Evolutionary conservation across 1,140 invertebrate species (phyloP), one percentile per base, ranked within the genome.

Genomic region (Orius insidiosus): DNA sequence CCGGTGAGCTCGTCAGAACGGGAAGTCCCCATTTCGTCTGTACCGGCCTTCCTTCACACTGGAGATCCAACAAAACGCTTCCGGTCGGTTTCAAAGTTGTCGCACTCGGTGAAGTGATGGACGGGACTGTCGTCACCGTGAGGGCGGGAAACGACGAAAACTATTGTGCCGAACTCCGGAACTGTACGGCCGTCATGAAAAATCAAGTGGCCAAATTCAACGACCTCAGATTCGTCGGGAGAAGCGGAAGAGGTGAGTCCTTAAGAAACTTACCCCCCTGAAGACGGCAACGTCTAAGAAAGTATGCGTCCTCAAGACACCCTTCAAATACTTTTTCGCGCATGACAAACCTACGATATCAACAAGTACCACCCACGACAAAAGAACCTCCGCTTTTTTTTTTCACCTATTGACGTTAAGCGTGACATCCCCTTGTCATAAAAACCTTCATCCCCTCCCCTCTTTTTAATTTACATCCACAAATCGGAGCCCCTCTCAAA

Each of bases 151-250:
- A 98, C 63, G 93, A 98, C 60, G 92, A 98, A 63, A 97, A 97
- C 64, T 94, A 79, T 60, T 92, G 85, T 61, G 89, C 87, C 4
- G 93, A 98, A 63, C 65, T 98, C 50, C 68, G 92, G 55, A 97
- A 98, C 66, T 82, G 76, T 51, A 84, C 84, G 16, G 88, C 94
- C 5, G 76, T 93, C 52, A 92, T 97, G 84, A 95, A 95, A 67
- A 93, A 94, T 63, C 85, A 94, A 66, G 83, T 97, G 51, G 94
- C 94, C 48, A 95, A 95, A 68, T 98, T 98, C 66, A 95, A 93
- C 62, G 94, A 98, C 69, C 68, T 98, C 47, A 74, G 94, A 63
- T 98, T 98, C 68, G 88, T 98, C 54, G 93, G 93, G 42, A 72
- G 92, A 57, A 94, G 88, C 59, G 94, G 94, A 55, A 75, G 94